Evolutionary conservation across 2,797 vertebrate genomes (phyloP).

Genomic region (Dryobates pubescens): DNA sequence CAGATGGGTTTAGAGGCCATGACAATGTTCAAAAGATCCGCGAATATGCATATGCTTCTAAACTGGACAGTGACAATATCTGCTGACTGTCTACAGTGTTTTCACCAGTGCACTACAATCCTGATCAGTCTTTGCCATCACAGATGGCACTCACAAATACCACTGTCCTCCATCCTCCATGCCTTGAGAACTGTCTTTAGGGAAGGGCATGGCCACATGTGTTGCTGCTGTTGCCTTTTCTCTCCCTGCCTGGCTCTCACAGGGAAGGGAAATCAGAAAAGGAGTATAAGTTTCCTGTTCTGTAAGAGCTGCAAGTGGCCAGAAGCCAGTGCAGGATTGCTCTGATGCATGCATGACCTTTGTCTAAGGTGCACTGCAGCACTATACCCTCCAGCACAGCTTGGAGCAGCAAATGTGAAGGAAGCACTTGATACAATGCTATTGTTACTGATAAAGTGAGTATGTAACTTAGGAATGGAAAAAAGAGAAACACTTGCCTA

Average conservation of each 20-base stretch:
- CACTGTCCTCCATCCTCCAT: not conserved
- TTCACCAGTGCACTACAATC: not conserved
- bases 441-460: rapidly evolving
- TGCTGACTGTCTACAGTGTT: not conserved
- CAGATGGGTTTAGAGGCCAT: not conserved
- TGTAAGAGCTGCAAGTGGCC: not conserved
- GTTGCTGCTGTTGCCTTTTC: not conserved
- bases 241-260: not conserved
- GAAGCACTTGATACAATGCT: not conserved
- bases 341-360: not conserved
- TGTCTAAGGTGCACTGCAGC: not conserved
- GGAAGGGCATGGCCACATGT: not conserved
- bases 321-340: not conserved
- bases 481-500: not conserved
- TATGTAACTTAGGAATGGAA: not conserved
- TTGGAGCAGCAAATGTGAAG: not conserved
- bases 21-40: not conserved
- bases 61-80: not conserved
- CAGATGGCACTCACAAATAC: not conserved
- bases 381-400: not conserved
- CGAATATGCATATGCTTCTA: not conserved
- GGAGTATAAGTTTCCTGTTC: not conserved
- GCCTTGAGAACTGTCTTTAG: not conserved
- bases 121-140: not conserved
- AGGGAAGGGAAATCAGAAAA: not conserved